These are phyloP conservation scores for Ptychoptera contaminata DNA, from an alignment of 2,888 invertebrate species.

Conservation along the genomic window DNA sequence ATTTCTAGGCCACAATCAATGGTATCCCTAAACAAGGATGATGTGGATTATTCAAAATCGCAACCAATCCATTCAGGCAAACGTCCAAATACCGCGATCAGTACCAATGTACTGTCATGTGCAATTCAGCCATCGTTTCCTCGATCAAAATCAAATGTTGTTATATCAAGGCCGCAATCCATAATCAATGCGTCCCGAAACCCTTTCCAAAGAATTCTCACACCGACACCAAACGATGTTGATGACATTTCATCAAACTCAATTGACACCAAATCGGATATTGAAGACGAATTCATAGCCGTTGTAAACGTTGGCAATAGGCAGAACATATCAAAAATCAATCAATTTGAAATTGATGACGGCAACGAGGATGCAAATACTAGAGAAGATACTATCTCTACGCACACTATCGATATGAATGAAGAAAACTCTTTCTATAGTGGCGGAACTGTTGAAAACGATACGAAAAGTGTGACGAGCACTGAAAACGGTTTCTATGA, in stretches of 20 bases:
- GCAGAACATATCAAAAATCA: no score
- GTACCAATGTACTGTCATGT: neutral
- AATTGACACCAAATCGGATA: constrained; percentile 2
- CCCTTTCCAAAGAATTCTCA: neutral
- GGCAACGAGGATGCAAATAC: no score
- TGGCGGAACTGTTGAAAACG: constrained; percentile 3
- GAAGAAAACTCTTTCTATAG: no score
- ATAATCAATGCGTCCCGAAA: constrained; percentile 9
- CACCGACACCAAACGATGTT: constrained; percentile 1
- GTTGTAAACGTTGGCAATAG: no score
- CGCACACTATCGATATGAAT: neutral
- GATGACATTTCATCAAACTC: constrained; percentile 5
- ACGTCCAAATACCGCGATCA: no score
- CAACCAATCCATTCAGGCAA: no score
- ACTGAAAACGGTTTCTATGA: constrained; percentile 21
- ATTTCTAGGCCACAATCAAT: no score
- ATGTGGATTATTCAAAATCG: no score
- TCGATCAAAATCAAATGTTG: constrained; percentile 8
- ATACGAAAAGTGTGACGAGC: constrained; percentile 15
- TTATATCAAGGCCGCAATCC: constrained; percentile 10
- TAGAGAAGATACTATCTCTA: neutral
- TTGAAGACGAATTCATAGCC: neutral
- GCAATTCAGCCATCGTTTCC: constrained; percentile 11
- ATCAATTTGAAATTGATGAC: neutral
- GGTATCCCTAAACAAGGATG: no score